Base-by-base conservation (phyloP, 2,797 vertebrate species). In the Nothura maculosa region DNA sequence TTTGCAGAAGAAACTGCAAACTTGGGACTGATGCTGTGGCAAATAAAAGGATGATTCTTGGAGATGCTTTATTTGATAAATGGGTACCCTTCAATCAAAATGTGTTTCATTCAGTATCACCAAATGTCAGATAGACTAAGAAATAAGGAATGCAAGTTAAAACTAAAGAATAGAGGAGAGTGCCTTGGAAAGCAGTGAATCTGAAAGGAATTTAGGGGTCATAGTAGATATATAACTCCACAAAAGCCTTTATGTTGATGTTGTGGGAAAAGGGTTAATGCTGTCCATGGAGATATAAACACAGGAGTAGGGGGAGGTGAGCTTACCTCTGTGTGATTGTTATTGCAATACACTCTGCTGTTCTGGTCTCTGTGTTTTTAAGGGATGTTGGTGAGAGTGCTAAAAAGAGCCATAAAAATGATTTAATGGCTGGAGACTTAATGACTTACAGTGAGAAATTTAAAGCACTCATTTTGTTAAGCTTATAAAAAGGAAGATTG, bases 401-500 rank as follows among this genome's bases (percentile, higher is more conserved):
- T 86, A 89, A 96, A 94, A 86, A 70, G 58, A 76, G 36, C 63
- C 69, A 63, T 95, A 93, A 95, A 96, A 92, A 92, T 54, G 64
- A 95, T 94, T 92, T 94, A 94, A 80, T 80, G 72, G 58, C 84
- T 91, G 69, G 76, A 90, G 69, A 85, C 64, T 81, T 89, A 90
- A 93, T 81, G 78, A 62, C 75, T 85, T 91, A 82, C 64, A 81
- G 75, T 72, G 79, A 92, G 81, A 94, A 93, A 95, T 90, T 75
- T 90, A 93, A 93, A 90, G 66, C 66, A 48, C 12, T 90, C 78
- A 57, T 91, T 95, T 91, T 85, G 76, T 90, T 92, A 94, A 68
- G 90, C 72, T 82, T 87, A 72, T 90, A 90, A 92, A 94, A 93
- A 86, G 30, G 34, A 70, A 92, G 85, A 96, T 77, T 92, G 94